Conservation (phyloP, 2,888 invertebrate genomes). For the Rutpela maculata region DNA sequence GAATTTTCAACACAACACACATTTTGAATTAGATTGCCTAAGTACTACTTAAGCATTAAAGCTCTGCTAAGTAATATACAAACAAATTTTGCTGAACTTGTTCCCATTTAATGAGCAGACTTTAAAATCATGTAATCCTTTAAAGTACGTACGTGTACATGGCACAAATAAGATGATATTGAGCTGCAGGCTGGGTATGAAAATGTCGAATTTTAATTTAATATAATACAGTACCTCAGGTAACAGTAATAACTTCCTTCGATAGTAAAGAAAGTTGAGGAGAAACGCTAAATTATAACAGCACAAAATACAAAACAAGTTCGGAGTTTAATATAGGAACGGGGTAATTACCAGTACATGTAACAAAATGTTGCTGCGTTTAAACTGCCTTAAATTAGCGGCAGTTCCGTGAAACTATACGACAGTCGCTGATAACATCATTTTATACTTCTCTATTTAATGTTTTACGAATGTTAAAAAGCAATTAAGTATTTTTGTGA, state of each 20-base stretch:
- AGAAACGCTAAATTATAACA: constrained; percentile 55
- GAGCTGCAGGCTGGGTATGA: constrained; percentile 26
- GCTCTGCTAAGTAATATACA: no score
- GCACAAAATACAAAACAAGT: constrained; percentile 59
- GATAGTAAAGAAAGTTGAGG: constrained; percentile 50
- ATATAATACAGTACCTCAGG: constrained; percentile 30
- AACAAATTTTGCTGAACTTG: neutral
- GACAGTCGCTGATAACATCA: constrained; percentile 60
- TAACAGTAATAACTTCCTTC: constrained; percentile 36
- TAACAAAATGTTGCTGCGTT: constrained; percentile 61
- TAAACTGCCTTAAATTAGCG: constrained; percentile 65
- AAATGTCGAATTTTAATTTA: constrained; percentile 32
- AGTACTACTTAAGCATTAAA: no score
- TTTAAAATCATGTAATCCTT: constrained; percentile 4
- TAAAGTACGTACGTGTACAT: constrained; percentile 1
- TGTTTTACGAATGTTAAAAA: constrained; percentile 60
- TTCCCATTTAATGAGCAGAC: constrained; percentile 14
- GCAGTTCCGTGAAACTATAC: constrained; percentile 63
- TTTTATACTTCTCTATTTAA: constrained; percentile 61
- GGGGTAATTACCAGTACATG: constrained; percentile 65
- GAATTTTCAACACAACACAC: no score
- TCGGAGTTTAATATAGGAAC: constrained; percentile 59
- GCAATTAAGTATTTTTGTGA: constrained; percentile 55
- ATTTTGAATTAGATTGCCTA: no score
- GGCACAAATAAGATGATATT: constrained; percentile 5